phyloP scores from a whole-genome alignment of 2,888 invertebrate species.

The Acleris emargana region DNA sequence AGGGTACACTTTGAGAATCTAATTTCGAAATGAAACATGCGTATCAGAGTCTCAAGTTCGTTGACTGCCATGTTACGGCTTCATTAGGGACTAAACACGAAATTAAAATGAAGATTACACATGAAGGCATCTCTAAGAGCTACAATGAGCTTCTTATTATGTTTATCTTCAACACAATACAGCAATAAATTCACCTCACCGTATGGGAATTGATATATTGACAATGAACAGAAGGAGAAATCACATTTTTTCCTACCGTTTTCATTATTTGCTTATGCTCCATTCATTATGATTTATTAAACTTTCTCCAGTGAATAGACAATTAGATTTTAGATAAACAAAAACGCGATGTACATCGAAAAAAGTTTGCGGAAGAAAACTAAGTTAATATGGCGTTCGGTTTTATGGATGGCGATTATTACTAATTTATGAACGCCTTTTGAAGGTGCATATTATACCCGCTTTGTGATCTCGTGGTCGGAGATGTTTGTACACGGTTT shows the following conservation, averaged over 20 bases:
- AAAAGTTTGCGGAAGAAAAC: conserved; percentile 27
- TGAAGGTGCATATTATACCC: conserved; percentile 20
- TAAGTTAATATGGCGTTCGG: conserved; percentile 16
- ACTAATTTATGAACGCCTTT: conserved; percentile 25
- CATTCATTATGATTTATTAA: conserved; percentile 33
- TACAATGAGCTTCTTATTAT: conserved; percentile 26
- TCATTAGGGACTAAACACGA: conserved; percentile 12
- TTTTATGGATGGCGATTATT: conserved; percentile 12
- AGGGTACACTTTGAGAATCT: no score
- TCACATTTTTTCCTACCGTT: conserved; percentile 28
- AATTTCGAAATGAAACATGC: not conserved
- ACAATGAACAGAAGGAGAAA: conserved; percentile 31
- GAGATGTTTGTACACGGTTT: no score
- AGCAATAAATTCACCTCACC: conserved; percentile 24
- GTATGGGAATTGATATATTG: conserved; percentile 29
- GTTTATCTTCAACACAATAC: conserved; percentile 27
- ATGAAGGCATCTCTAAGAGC: not conserved
- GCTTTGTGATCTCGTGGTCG: conserved; percentile 4
- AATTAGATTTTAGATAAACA: conserved; percentile 26
- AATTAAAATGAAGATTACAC: conserved; percentile 14
- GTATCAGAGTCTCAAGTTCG: conserved; percentile 9
- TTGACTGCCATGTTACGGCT: conserved; percentile 12
- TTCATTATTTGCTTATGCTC: conserved; percentile 29
- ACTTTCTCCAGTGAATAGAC: conserved; percentile 27
- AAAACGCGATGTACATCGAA: conserved; percentile 5